phyloP scores from a whole-genome alignment of 2,888 invertebrate genomes.

The Apeira syringaria region DNA sequence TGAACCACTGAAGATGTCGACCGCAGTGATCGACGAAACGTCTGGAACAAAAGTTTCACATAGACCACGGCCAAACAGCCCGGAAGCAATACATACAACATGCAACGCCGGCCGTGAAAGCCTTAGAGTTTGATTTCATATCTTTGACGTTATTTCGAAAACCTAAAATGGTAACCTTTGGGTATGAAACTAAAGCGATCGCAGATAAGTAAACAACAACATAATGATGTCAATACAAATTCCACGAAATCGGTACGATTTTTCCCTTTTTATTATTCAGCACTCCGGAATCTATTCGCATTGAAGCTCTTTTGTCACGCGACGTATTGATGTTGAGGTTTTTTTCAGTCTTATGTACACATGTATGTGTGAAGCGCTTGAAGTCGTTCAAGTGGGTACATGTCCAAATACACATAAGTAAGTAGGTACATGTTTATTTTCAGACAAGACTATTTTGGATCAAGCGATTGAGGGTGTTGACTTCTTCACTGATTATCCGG shows the following conservation, averaged over 20 bases:
- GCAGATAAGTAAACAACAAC: conserved; percentile 20
- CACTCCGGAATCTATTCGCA: conserved; percentile 46
- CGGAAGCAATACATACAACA: no score
- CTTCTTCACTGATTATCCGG: conserved; percentile 82
- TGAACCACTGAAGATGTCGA: no score
- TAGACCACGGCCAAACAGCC: no score
- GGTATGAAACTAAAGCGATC: conserved; percentile 8
- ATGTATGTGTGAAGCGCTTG: conserved; percentile 20
- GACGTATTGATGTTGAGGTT: conserved; percentile 42
- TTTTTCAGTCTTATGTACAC: conserved; percentile 25
- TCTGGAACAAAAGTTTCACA: no score
- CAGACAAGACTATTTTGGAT: conserved; percentile 87
- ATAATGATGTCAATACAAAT: conserved; percentile 23
- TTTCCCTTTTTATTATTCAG: conserved; percentile 51
- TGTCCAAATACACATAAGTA: conserved; percentile 2
- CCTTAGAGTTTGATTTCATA: no score
- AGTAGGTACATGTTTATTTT: conserved; percentile 49
- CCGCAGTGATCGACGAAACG: no score
- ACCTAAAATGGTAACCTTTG: conserved; percentile 7
- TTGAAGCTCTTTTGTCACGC: conserved; percentile 51
- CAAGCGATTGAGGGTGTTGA: conserved; percentile 85
- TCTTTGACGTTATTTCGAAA: no score
- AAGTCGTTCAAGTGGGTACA: no score
- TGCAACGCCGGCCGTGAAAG: no score
- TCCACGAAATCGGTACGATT: conserved; percentile 21